Evolutionary conservation across 1,140 invertebrate genomes (phyloP), one percentile per base, ranked within the genome.

Genomic region (Wasmannia auropunctata): DNA sequence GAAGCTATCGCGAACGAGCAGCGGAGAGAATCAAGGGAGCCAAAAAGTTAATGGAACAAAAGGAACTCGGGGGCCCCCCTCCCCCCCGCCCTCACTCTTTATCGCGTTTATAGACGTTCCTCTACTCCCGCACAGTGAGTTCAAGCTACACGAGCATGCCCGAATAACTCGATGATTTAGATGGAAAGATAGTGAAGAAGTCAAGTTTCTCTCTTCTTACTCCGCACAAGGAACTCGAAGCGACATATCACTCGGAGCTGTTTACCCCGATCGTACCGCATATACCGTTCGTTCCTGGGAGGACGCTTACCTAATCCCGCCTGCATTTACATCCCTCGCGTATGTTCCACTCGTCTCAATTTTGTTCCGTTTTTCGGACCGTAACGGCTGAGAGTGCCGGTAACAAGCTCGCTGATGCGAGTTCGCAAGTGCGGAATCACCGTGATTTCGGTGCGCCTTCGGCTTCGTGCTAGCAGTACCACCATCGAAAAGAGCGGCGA

Each of bases 341-440:
- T 70, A n/a, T 58, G n/a, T 40, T 65, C 31, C 10, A 46, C 16
- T 54, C 28, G 46, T 60, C 1, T 40, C 46, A 28, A 67, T 43
- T n/a, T 43, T 46, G 25, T 54, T 58, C 74, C 25, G 62, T 58
- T 58, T 88, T 62, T 69, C 34, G 83, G 25, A 25, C 16, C 19
- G 56, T 69, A 56, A 89, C 37, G 40, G 60, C 58, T 7, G 54
- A 85, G 54, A 85, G 74, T 22, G 65, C 40, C 70, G n/a, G 31
- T 83, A 77, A 81, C 87, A 65, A 83, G 65, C 80, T 76, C 54
- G 76, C 56, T 58, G 75, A 89, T 76, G 87, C 75, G 83, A 88
- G 72, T 80, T 86, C 28, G 77, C 87, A 75, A 83, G 88, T 88
- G 83, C 75, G 67, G 86, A 89, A 89, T 89, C 85, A 60, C 83